A percentile compares a stretch with the other conserved stretches of the same genome.
Evolutionary conservation across 2,113 vertebrate species (phyloP).

Genomic region (Platycercus adscitus): DNA sequence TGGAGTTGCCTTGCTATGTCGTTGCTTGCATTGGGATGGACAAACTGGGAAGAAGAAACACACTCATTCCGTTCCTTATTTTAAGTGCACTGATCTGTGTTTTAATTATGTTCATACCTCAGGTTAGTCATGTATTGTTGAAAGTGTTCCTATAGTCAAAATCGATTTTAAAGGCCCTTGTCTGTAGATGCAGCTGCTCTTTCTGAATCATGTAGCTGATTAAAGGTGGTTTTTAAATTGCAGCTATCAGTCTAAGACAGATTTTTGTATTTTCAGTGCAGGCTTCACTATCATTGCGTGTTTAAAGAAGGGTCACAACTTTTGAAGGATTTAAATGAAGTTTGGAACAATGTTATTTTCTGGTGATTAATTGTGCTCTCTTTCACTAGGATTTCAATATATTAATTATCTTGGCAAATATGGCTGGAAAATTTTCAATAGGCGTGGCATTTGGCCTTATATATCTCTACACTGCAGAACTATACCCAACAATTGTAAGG

Average conservation of each 20-base stretch:
- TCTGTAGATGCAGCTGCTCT: not conserved
- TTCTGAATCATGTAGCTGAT: not conserved
- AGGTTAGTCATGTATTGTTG: constrained; percentile 69
- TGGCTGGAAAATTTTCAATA: constrained; percentile 90
- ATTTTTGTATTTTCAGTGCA: constrained; percentile 6
- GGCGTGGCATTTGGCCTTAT: constrained; percentile 90
- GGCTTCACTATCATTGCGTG: not conserved
- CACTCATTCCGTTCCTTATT: constrained; percentile 83
- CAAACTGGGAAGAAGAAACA: constrained; percentile 86
- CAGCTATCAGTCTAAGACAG: not conserved
- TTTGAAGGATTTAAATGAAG: not conserved
- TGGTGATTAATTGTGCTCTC: constrained; percentile 26
- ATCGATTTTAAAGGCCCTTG: not conserved
- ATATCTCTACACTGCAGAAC: constrained; percentile 92
- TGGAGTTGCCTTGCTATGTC: constrained; percentile 90
- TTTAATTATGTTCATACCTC: constrained; percentile 84
- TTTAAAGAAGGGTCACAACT: not conserved
- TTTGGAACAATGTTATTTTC: not conserved
- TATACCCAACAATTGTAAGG: constrained; percentile 93
- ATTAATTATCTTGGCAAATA: constrained; percentile 77
- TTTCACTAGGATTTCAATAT: constrained; percentile 52
- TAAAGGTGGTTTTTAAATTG: not conserved
- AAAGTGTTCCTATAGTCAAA: constrained; percentile 4
- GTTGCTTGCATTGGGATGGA: constrained; percentile 87
- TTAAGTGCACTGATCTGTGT: constrained; percentile 82